These are phyloP conservation scores for Muscidifurax raptorellus DNA, from an alignment of 1,140 invertebrate genomes.

Conservation along the genomic window DNA sequence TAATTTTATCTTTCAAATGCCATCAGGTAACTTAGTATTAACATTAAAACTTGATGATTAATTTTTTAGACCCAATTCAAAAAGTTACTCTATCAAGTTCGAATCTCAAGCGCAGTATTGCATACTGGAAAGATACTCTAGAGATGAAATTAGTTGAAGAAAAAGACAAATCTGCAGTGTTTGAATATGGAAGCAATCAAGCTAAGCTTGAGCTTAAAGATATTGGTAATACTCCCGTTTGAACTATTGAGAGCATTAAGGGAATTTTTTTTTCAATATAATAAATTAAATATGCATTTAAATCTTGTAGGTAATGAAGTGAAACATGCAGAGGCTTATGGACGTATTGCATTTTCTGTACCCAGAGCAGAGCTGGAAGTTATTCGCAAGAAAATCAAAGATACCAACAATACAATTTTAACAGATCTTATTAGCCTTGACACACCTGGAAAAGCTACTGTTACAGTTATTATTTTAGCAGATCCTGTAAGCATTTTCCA, in stretches of 20 bases:
- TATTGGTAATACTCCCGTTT: constrained; percentile 77
- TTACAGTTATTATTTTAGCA: constrained; percentile 95
- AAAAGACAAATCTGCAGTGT: constrained; percentile 76
- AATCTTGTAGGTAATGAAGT: constrained; percentile 78
- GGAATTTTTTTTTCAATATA: neutral
- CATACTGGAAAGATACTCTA: constrained; percentile 89
- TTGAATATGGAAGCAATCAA: constrained; percentile 85
- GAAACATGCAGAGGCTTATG: constrained; percentile 93
- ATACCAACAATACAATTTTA: constrained; percentile 85
- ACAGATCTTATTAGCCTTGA: constrained; percentile 92
- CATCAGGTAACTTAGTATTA: neutral
- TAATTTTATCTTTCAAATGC: neutral
- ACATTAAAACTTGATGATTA: constrained; percentile 29
- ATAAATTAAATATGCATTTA: neutral
- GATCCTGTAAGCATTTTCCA: constrained; percentile 83
- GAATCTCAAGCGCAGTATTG: constrained; percentile 84
- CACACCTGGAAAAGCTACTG: constrained; percentile 97
- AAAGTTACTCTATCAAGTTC: constrained; percentile 89
- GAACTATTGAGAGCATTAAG: neutral
- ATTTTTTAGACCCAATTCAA: constrained; percentile 84
- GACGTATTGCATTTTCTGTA: constrained; percentile 95
- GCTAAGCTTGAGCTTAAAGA: constrained; percentile 85
- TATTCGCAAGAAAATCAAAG: constrained; percentile 86
- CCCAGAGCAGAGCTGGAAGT: constrained; percentile 84
- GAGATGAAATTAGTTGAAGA: constrained; percentile 83